Evolutionary conservation across 2,888 invertebrate species (phyloP).

Genomic region (Ernsta delagoae): DNA sequence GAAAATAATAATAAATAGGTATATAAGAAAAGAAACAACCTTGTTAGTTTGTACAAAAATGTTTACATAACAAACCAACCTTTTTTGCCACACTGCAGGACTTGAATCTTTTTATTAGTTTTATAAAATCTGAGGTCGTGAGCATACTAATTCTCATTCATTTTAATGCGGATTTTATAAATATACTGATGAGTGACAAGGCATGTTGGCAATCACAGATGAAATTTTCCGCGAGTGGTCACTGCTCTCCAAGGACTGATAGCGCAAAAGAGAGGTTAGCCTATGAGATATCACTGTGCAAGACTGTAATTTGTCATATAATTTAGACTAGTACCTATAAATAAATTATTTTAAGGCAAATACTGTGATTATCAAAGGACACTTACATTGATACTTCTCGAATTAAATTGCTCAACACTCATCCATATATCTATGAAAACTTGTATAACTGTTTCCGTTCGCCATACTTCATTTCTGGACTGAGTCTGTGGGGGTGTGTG

Average conservation of each 20-base stretch:
- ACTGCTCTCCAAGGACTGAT: no score
- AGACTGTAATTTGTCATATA: background rate
- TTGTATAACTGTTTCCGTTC: conserved; percentile 93
- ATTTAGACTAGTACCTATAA: background rate
- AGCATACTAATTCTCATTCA: no score
- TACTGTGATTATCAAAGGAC: background rate
- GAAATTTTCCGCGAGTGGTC: no score
- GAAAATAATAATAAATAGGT: conserved; percentile 13
- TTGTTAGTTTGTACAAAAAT: no score
- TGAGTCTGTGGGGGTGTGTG: conserved; percentile 80
- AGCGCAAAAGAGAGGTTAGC: no score
- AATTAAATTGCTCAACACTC: conserved; percentile 79
- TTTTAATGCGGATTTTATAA: no score
- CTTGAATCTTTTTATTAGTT: background rate
- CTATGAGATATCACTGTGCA: no score
- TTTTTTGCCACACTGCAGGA: no score
- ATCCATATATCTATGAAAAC: conserved; percentile 94
- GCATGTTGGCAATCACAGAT: no score
- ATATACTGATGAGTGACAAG: no score
- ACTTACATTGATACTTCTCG: conserved; percentile 67
- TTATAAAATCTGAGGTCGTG: background rate
- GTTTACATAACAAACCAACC: no score
- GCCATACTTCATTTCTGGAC: conserved; percentile 90
- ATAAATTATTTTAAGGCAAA: background rate
- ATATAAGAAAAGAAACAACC: no score